Evolutionary conservation across 1,140 invertebrate genomes (phyloP).

Genomic region (Drosophila parabipectinata): DNA sequence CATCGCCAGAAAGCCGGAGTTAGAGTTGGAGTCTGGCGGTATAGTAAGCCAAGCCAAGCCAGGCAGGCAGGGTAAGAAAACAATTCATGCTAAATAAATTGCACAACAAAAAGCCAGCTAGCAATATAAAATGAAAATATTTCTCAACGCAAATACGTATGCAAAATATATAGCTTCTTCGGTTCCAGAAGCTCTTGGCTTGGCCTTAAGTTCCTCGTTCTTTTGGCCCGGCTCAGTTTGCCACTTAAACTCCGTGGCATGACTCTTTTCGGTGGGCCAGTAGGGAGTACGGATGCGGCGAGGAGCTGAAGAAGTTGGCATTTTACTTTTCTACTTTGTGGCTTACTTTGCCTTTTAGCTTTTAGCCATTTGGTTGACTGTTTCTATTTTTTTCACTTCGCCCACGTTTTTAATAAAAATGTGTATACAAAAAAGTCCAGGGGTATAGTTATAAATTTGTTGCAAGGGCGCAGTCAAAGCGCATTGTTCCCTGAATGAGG

Average conservation of each 20-base stretch:
- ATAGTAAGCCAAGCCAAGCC: background rate
- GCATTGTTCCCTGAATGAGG: conserved; percentile 58
- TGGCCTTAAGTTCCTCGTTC: conserved; percentile 39
- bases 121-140: conserved; percentile 65
- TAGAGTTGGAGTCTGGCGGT: conserved; percentile 12
- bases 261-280: conserved; percentile 36
- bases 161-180: conserved; percentile 65
- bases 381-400: conserved; percentile 18
- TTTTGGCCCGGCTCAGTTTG: conserved; percentile 49
- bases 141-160: conserved; percentile 71
- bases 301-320: conserved; percentile 64
- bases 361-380: conserved; percentile 75
- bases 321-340: conserved; percentile 81
- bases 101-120: conserved; percentile 57
- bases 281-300: background rate
- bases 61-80: conserved; percentile 55
- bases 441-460: conserved; percentile 80
- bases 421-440: conserved; percentile 55
- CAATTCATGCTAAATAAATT: conserved; percentile 79
- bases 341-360: conserved; percentile 79
- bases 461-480: conserved; percentile 66
- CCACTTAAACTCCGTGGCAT: conserved; percentile 76
- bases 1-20: conserved; percentile 34
- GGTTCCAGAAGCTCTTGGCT: conserved; percentile 41
- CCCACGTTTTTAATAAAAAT: conserved; percentile 70